phyloP scores from a whole-genome alignment of 2,113 vertebrate genomes.

The Mesembrinibis cayennensis region DNA sequence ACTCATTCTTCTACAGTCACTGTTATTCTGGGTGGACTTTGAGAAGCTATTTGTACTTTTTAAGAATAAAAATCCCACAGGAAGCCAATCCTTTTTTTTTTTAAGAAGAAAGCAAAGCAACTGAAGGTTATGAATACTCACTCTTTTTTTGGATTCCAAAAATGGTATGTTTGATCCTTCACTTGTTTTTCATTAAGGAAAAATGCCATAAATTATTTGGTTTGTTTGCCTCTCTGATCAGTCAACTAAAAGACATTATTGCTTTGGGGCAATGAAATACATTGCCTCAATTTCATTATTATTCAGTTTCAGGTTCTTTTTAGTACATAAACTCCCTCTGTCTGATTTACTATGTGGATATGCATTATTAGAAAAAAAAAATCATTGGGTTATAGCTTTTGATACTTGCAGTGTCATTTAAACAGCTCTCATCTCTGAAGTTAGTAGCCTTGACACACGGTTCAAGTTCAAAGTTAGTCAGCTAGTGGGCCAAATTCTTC shows the following conservation, averaged over 20 bases:
- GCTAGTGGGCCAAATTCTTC: not conserved
- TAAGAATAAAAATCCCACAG: constrained; percentile 36
- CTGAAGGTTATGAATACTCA: constrained; percentile 36
- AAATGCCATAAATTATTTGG: constrained; percentile 53
- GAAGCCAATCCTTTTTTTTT: constrained; percentile 31
- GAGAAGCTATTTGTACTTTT: constrained; percentile 42
- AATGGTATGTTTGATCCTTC: constrained; percentile 15
- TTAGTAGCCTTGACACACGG: not conserved
- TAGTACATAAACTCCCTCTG: not conserved
- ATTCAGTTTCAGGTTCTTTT: constrained; percentile 10
- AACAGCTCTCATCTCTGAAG: not conserved
- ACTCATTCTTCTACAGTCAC: not conserved
- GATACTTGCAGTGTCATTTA: not conserved
- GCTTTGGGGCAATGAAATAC: not conserved
- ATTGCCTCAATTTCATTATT: constrained; percentile 19
- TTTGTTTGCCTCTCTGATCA: constrained; percentile 36
- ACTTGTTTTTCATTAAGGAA: constrained; percentile 47
- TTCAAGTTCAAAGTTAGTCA: not conserved
- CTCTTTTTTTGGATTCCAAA: not conserved
- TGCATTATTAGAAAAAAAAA: not conserved
- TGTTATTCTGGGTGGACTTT: not conserved
- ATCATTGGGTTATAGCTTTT: not conserved
- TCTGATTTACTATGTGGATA: not conserved
- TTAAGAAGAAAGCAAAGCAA: constrained; percentile 45
- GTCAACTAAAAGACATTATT: constrained; percentile 8